These are phyloP conservation scores for Hemitrygon akajei DNA, from an alignment of 2,797 vertebrate species.

Conservation along the genomic window DNA sequence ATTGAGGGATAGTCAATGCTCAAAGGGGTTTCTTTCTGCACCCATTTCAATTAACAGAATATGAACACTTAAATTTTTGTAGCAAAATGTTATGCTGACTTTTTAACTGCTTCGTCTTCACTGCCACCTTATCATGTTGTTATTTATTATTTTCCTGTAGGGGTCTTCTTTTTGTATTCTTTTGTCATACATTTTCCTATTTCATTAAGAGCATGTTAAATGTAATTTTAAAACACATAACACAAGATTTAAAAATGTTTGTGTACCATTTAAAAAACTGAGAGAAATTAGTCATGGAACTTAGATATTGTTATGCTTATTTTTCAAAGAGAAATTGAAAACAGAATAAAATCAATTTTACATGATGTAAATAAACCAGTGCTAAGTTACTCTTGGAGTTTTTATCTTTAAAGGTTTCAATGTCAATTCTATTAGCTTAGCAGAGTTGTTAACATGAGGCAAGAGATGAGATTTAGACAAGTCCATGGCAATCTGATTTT, in stretches of 20 bases:
- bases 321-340: background rate
- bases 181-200: background rate
- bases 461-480: too few relatives aligned
- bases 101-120: background rate
- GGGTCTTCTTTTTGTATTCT: background rate
- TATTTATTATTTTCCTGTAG: background rate
- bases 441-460: too few relatives aligned
- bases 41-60: background rate
- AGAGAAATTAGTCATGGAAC: background rate
- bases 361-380: background rate
- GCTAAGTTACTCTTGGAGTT: too few relatives aligned
- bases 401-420: too few relatives aligned
- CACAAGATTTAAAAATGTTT: background rate
- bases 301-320: background rate
- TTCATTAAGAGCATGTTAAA: background rate
- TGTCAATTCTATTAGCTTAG: too few relatives aligned
- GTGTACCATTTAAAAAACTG: background rate
- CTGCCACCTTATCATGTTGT: too few relatives aligned
- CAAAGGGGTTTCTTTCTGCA: background rate
- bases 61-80: background rate
- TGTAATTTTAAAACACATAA: background rate
- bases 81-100: background rate
- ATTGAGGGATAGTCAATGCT: background rate
- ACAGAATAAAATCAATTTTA: background rate
- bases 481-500: too few relatives aligned